Evolutionary conservation across 2,888 invertebrate genomes (phyloP).

Genomic region (Drosophila cognata): DNA sequence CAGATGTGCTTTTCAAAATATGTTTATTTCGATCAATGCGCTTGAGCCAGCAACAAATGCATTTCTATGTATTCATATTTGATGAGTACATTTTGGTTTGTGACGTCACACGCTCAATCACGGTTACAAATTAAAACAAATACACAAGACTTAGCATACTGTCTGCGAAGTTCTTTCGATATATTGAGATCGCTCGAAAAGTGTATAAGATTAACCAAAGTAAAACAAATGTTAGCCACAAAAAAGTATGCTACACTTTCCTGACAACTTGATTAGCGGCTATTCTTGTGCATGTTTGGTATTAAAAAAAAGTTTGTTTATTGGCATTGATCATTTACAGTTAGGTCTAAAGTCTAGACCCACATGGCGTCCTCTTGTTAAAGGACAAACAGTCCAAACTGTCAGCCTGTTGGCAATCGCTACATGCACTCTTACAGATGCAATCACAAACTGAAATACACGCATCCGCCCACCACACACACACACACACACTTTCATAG

Average conservation of each 20-base stretch:
- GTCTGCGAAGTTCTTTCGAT: not conserved
- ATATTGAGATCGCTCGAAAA: not conserved
- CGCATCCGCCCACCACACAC: constrained; percentile 24
- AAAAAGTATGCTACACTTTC: constrained; percentile 38
- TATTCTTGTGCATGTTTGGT: constrained; percentile 24
- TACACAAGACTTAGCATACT: not conserved
- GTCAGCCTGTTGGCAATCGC: constrained; percentile 44
- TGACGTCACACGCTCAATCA: not conserved
- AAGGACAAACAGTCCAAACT: constrained; percentile 46
- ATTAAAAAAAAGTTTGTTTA: constrained; percentile 26
- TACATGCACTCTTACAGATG: constrained; percentile 63
- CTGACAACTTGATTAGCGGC: constrained; percentile 27
- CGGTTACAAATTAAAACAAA: not conserved
- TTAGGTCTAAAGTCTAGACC: constrained; percentile 4
- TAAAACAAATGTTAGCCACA: not conserved
- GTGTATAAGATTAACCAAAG: not conserved
- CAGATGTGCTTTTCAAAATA: constrained; percentile 46
- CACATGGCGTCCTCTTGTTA: constrained; percentile 3
- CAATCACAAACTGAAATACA: constrained; percentile 67
- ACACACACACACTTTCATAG: not conserved
- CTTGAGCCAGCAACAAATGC: constrained; percentile 11
- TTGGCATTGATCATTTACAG: constrained; percentile 39
- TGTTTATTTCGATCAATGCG: constrained; percentile 41
- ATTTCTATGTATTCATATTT: constrained; percentile 1
- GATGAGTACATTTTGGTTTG: not conserved